These are phyloP conservation scores for Papilio aristodemus DNA, from an alignment of 1,140 invertebrate genomes.

Conservation along the genomic window DNA sequence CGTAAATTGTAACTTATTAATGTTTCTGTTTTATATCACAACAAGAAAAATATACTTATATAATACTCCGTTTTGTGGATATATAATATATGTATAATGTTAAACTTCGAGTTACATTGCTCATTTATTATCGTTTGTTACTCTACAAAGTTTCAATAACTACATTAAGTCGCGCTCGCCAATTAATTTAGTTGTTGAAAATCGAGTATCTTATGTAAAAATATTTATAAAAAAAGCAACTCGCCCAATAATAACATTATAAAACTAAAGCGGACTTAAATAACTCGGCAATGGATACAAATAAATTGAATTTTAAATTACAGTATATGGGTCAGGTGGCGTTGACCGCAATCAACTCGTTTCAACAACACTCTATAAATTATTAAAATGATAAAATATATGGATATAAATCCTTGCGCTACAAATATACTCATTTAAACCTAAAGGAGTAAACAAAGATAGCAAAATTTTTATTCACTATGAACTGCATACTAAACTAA, in stretches of 20 bases:
- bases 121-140: too few species aligned
- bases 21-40: too few species aligned
- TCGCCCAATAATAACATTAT: background rate
- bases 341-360: slow-evolving; percentile 19
- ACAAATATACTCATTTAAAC: background rate
- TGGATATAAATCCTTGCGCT: background rate
- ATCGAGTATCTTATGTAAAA: background rate
- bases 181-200: too few species aligned
- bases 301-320: slow-evolving; percentile 21
- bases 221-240: background rate
- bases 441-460: background rate
- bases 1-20: too few species aligned
- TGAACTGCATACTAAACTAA: too few species aligned
- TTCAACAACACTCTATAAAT: slow-evolving; percentile 16
- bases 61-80: too few species aligned
- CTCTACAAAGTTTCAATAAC: too few species aligned
- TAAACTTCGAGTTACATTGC: too few species aligned
- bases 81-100: too few species aligned
- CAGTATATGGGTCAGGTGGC: background rate
- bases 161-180: too few species aligned
- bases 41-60: too few species aligned
- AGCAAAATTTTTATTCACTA: too few species aligned
- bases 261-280: slow-evolving; percentile 11
- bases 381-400: slow-evolving; percentile 16
- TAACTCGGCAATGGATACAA: slow-evolving; percentile 7